A percentile compares a stretch with the other conserved stretches of the same genome.
Conservation (phyloP, 2,888 invertebrate species). For the Parochlus steinenii region DNA sequence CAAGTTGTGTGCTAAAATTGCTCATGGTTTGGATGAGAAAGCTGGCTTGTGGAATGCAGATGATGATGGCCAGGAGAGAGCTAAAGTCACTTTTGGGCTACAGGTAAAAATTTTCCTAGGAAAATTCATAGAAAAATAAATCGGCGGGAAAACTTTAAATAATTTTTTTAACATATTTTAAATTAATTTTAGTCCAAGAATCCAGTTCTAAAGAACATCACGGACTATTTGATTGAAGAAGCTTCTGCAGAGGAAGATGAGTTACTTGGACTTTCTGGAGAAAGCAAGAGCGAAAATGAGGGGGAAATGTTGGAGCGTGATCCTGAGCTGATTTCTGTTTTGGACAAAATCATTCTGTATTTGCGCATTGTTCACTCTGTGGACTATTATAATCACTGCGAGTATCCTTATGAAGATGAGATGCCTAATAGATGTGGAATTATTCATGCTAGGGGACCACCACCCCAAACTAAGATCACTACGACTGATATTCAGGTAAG, state of each 20-base stretch:
- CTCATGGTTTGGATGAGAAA: slow-evolving; percentile 76
- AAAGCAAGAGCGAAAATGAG: slow-evolving; percentile 31
- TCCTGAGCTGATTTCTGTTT: slow-evolving; percentile 50
- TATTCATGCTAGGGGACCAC: slow-evolving; percentile 86
- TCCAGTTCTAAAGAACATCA: slow-evolving; percentile 90
- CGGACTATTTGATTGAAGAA: slow-evolving; percentile 95
- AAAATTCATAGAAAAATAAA: not conserved
- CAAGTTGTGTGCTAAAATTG: slow-evolving; percentile 78
- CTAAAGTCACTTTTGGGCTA: slow-evolving; percentile 1
- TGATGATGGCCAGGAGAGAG: slow-evolving; percentile 18
- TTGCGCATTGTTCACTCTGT: slow-evolving; percentile 94
- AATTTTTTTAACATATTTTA: not conserved
- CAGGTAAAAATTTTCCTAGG: not conserved
- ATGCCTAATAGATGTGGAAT: slow-evolving; percentile 99
- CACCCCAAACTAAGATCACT: slow-evolving; percentile 61
- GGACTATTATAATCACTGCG: slow-evolving; percentile 97
- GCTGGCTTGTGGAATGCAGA: slow-evolving; percentile 57
- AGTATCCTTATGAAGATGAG: slow-evolving; percentile 98
- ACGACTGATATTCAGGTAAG: slow-evolving; percentile 25
- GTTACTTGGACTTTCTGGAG: slow-evolving; percentile 49
- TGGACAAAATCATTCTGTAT: slow-evolving; percentile 74
- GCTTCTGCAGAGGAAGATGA: slow-evolving; percentile 98
- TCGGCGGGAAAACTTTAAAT: not conserved
- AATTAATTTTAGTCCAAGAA: slow-evolving; percentile 72
- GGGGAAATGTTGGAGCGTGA: slow-evolving; percentile 49